phyloP scores from a whole-genome alignment of 2,113 vertebrate species.

The Pipra filicauda region DNA sequence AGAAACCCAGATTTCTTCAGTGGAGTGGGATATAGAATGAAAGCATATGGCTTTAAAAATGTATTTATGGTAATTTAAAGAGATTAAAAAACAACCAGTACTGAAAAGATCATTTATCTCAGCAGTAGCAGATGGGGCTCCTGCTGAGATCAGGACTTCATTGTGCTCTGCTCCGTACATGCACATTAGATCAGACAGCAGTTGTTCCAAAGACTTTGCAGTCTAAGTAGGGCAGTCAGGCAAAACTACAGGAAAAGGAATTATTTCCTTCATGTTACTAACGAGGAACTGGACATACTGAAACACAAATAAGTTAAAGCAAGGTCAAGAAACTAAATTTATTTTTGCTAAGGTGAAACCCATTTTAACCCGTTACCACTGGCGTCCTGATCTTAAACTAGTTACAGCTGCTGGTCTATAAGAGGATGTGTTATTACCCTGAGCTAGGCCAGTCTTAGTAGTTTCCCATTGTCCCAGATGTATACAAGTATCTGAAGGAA shows the following conservation, averaged over 20 bases:
- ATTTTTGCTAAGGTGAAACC: neutral
- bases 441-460: neutral
- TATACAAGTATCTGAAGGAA: neutral
- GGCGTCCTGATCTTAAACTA: neutral
- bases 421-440: neutral
- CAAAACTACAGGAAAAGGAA: conserved; percentile 18
- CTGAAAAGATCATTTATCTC: conserved; percentile 69
- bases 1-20: conserved; percentile 50
- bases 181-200: conserved; percentile 61
- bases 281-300: neutral
- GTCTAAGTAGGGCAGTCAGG: conserved; percentile 48
- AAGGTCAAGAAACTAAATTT: conserved; percentile 8
- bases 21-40: conserved; percentile 42
- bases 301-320: conserved; percentile 3
- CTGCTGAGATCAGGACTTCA: conserved; percentile 67
- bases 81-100: conserved; percentile 67
- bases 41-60: conserved; percentile 68
- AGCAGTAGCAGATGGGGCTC: conserved; percentile 64
- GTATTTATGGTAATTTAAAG: conserved; percentile 69
- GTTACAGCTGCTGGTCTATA: neutral
- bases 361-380: neutral
- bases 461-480: neutral
- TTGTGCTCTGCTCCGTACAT: conserved; percentile 33
- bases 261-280: neutral
- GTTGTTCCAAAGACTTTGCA: conserved; percentile 51